Conservation (phyloP, 2,797 vertebrate species). For the Siniperca obscura region DNA sequence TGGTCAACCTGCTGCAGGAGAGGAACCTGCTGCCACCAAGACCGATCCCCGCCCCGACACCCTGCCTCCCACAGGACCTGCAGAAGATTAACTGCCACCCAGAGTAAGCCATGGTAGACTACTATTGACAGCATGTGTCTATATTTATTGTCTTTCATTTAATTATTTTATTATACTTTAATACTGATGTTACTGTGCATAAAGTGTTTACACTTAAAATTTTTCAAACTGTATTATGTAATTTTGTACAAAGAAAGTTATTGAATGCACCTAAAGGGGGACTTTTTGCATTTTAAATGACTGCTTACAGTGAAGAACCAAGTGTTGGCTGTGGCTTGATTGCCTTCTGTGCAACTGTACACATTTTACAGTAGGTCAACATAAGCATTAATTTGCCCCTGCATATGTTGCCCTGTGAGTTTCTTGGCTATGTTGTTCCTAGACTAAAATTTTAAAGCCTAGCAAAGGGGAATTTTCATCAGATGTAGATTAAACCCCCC, state of each 20-base stretch:
- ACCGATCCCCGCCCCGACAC: conserved; percentile 87
- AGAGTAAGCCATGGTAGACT: conserved; percentile 86
- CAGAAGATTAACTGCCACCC: conserved; percentile 95
- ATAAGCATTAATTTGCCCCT: not conserved
- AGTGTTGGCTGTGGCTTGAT: not conserved
- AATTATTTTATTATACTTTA: not conserved
- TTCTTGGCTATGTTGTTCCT: not conserved
- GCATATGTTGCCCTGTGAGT: not conserved
- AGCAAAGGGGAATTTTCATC: not conserved
- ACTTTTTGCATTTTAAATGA: not conserved
- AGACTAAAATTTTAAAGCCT: not conserved
- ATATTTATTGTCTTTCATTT: not conserved
- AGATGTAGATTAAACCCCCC: not conserved
- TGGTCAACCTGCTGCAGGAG: conserved; percentile 96
- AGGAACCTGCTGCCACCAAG: conserved; percentile 91
- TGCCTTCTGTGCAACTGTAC: not conserved
- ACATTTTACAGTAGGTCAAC: not conserved
- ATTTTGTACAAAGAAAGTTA: not conserved
- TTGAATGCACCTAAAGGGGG: not conserved
- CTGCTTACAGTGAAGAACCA: not conserved
- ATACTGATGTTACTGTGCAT: not conserved
- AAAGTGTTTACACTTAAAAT: no score
- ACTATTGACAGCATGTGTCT: not conserved
- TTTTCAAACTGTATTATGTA: no score
- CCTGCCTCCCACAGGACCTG: conserved; percentile 94